Evolutionary conservation across 2,113 vertebrate genomes (phyloP).

Genomic region (Zosterops lateralis): DNA sequence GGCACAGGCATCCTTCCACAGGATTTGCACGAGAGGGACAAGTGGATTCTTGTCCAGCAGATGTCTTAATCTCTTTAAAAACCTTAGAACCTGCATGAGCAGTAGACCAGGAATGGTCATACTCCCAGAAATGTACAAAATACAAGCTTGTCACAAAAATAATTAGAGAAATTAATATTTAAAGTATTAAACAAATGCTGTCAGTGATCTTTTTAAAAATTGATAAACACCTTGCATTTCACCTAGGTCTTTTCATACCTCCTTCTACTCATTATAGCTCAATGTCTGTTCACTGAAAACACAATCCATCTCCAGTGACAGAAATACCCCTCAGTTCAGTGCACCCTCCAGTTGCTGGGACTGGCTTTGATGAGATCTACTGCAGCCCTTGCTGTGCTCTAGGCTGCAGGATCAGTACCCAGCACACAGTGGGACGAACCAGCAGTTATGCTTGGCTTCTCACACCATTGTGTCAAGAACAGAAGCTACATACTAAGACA

Average conservation of each 20-base stretch:
- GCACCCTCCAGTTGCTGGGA: background rate
- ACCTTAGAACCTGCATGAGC: background rate
- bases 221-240: background rate
- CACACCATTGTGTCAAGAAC: background rate
- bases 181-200: background rate
- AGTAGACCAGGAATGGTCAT: background rate
- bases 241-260: background rate
- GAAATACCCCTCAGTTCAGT: background rate
- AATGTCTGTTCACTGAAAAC: background rate
- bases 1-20: background rate
- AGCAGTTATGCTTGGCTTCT: background rate
- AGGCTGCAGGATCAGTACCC: background rate
- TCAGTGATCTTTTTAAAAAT: background rate
- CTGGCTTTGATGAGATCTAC: background rate
- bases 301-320: background rate
- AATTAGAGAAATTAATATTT: background rate
- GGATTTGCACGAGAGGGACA: background rate
- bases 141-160: background rate
- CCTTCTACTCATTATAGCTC: background rate
- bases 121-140: background rate
- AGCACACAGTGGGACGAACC: background rate
- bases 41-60: background rate
- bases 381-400: background rate
- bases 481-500: background rate
- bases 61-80: background rate